phyloP scores from a whole-genome alignment of 53 echinoderm and acorn worm genomes.

The Henricia sp. region DNA sequence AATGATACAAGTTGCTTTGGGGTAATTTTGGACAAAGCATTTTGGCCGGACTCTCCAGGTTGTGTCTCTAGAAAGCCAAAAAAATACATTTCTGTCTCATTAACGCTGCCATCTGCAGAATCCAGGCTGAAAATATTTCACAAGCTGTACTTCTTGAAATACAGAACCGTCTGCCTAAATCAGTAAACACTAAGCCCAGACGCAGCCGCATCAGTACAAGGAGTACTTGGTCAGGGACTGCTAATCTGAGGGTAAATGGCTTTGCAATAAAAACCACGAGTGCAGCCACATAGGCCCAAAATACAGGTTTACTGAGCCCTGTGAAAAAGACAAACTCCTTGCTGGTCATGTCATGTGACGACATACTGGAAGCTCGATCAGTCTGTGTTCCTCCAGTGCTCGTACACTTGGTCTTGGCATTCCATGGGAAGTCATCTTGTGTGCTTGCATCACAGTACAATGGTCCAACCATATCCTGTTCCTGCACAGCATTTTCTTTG shows the following conservation, averaged over 20 bases:
- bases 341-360: slow-evolving; percentile 1
- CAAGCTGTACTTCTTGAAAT: slow-evolving; percentile 38
- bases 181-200: slow-evolving; percentile 62
- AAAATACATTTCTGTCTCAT: slow-evolving; percentile 3
- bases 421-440: too few species aligned
- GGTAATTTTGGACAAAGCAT: slow-evolving; percentile 6
- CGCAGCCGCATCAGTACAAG: slow-evolving; percentile 60
- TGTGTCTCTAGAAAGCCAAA: slow-evolving; percentile 42
- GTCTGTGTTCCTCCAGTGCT: slow-evolving; percentile 10
- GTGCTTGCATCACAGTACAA: too few species aligned
- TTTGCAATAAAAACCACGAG: background rate
- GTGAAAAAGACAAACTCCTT: slow-evolving; percentile 42
- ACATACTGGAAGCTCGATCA: background rate
- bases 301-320: slow-evolving; percentile 50
- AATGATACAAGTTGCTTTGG: slow-evolving; percentile 49
- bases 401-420: background rate
- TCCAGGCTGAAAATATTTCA: slow-evolving; percentile 58
- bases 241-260: slow-evolving; percentile 23
- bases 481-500: too few species aligned
- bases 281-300: slow-evolving; percentile 30
- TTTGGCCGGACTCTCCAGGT: slow-evolving; percentile 16
- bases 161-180: slow-evolving; percentile 40
- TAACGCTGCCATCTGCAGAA: slow-evolving; percentile 19
- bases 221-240: slow-evolving; percentile 47
- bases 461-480: too few species aligned